Evolutionary conservation across 2,888 invertebrate genomes (phyloP), one percentile per base, ranked within the genome.

Genomic region (Andrena marginata): DNA sequence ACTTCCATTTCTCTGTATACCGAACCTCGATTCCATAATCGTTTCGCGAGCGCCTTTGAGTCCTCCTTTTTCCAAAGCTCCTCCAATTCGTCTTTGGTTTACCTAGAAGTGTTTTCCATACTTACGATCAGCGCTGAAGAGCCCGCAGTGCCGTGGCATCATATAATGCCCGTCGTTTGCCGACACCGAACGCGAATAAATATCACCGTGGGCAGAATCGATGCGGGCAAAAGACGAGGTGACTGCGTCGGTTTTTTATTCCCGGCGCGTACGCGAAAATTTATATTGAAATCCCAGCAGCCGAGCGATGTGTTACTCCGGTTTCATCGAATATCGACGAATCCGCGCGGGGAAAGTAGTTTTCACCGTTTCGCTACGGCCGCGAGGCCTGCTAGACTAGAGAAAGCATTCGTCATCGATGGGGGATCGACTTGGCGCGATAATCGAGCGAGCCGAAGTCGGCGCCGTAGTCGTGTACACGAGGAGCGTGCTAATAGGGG

Each of bases 211-310:
- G 20, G 20, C 16, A 29, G 51, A 77, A 77, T 64, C 65, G 29
- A 26, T 49, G 73, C 8, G 23, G 2, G 64, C 63, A n/a, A 72
- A 59, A 77, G 64, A 59, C 72, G 72, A 72, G 59, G 77, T 72
- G 77, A 72, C 77, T 63, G 73, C 65, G 74, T 51, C 60, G 74
- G 35, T 77, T 77, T 77, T 73, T 62, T 73, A 65, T 77, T 73
- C 77, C 72, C 23, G 54, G 48, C 72, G 73, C 72, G 77, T 72
- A 73, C 77, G 64, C 35, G 20, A 59, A 48, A 77, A 77, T 73
- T 77, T 77, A 65, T 77, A 77, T 77, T 77, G 74, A 77, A 77
- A 77, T 77, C 74, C 42, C 65, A 65, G 62, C 76, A 33, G 33
- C 23, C 56, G 48, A 20, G 13, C 35, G 20, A 10, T 16, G 42